A percentile compares a stretch with the other conserved stretches of the same genome.
These are phyloP conservation scores for Martes martes DNA, from an alignment of 2,113 vertebrate genomes.

Conservation along the genomic window DNA sequence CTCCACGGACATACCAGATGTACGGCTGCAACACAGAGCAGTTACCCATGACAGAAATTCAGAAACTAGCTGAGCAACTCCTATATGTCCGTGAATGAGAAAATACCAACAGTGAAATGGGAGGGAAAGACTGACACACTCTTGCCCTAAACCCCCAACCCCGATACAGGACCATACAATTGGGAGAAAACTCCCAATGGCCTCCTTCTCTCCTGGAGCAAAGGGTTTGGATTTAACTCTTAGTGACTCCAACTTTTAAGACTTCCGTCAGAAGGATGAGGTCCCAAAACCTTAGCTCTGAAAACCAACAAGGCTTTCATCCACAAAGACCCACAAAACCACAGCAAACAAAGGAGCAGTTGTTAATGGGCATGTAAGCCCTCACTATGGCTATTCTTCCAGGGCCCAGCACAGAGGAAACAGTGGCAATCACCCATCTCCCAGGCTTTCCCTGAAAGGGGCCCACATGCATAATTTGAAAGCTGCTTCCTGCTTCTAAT, in stretches of 20 bases:
- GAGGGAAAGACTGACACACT: background rate
- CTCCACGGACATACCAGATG: background rate
- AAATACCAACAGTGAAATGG: background rate
- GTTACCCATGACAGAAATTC: background rate
- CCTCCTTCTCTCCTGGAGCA: background rate
- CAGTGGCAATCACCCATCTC: background rate
- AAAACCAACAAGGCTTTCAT: background rate
- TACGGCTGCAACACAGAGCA: background rate
- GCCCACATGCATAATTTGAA: background rate
- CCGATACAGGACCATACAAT: background rate
- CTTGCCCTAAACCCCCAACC: background rate
- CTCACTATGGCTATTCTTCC: background rate
- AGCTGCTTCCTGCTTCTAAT: background rate
- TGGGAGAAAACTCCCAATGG: background rate
- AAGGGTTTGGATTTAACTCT: background rate
- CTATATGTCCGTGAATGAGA: background rate
- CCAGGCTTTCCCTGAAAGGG: background rate
- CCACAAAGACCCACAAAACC: background rate
- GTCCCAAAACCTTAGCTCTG: background rate
- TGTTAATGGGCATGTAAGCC: background rate
- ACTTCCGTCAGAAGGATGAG: background rate
- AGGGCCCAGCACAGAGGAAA: background rate
- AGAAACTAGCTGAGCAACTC: background rate
- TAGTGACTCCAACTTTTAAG: background rate
- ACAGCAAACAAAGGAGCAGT: background rate